Conservation (phyloP, 2,797 vertebrate genomes). For the Gila robusta region DNA sequence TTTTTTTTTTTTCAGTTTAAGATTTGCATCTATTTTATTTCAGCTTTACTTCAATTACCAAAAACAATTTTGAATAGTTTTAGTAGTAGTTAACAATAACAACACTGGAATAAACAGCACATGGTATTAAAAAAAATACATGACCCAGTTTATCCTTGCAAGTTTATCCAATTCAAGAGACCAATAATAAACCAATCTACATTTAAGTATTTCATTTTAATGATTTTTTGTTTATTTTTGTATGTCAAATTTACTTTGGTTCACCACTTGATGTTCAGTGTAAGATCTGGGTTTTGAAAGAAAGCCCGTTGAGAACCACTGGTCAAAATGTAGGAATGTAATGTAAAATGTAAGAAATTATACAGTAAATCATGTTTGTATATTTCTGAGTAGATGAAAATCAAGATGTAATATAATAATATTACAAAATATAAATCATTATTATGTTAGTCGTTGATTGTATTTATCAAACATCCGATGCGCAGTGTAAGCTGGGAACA, state of each 20-base stretch:
- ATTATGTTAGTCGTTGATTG: background rate
- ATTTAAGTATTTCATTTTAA: background rate
- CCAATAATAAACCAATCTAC: constrained; percentile 5
- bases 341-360: background rate
- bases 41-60: background rate
- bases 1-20: background rate
- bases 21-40: background rate
- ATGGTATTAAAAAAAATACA: background rate
- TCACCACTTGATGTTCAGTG: background rate
- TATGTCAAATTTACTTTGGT: background rate
- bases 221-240: background rate
- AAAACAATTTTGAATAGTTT: background rate
- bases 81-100: background rate
- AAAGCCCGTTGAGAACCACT: background rate
- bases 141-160: background rate
- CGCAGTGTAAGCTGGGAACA: background rate
- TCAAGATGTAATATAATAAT: background rate
- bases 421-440: constrained; percentile 19
- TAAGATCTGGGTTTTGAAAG: background rate
- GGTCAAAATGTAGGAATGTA: background rate
- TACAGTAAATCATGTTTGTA: background rate
- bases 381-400: background rate
- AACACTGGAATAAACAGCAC: background rate
- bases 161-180: background rate
- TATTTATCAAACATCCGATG: constrained; percentile 13